phyloP scores from a whole-genome alignment of 1,140 invertebrate species.

The Drosophila sturtevanti region DNA sequence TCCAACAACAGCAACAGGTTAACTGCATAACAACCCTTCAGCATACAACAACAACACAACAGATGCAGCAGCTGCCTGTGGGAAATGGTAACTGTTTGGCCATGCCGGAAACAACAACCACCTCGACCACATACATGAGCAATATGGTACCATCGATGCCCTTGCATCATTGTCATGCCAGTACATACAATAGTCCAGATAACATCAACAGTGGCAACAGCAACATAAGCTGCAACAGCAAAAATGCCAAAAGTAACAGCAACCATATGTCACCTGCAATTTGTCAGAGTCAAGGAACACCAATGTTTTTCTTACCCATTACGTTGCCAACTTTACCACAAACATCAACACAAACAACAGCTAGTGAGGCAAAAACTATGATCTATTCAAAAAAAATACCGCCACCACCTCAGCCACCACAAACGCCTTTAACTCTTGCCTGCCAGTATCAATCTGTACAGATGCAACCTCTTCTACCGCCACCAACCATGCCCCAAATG shows the following conservation, averaged over 20 bases:
- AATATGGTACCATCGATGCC: constrained; percentile 16
- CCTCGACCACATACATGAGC: constrained; percentile 31
- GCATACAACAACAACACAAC: constrained; percentile 60
- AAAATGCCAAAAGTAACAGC: constrained; percentile 8
- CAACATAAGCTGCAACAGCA: constrained; percentile 10
- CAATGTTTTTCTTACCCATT: constrained; percentile 68
- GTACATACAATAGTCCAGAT: constrained; percentile 24
- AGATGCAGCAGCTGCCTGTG: constrained; percentile 43
- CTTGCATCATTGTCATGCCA: constrained; percentile 18
- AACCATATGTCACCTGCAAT: constrained; percentile 9
- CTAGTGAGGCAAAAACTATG: constrained; percentile 25
- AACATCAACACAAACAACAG: constrained; percentile 8
- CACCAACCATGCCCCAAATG: constrained; percentile 6
- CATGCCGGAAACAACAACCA: constrained; percentile 22
- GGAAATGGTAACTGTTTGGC: constrained; percentile 25
- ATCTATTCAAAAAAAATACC: constrained; percentile 31
- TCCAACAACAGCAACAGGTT: constrained; percentile 41
- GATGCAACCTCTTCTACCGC: constrained; percentile 1
- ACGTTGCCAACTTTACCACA: constrained; percentile 40
- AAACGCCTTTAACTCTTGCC: constrained; percentile 20
- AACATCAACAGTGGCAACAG: constrained; percentile 14
- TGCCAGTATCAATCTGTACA: constrained; percentile 24
- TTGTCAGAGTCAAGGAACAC: constrained; percentile 12
- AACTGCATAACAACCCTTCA: constrained; percentile 64
- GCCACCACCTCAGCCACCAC: constrained; percentile 47